A percentile compares a stretch with the other conserved stretches of the same genome.
These are phyloP conservation scores for Prionace glauca DNA, from an alignment of 2,797 vertebrate species.

Conservation along the genomic window DNA sequence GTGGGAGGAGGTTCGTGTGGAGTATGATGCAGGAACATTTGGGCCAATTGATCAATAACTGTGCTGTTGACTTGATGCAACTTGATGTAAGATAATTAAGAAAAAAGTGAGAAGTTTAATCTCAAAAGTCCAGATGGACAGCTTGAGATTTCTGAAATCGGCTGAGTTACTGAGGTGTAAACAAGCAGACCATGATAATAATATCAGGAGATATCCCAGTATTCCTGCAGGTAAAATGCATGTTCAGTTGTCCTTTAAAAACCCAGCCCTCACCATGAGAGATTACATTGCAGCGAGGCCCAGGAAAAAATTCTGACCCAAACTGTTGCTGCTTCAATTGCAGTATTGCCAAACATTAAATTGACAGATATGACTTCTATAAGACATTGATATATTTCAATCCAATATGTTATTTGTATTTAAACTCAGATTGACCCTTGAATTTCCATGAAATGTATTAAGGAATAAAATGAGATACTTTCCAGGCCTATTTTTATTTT, in stretches of 20 bases:
- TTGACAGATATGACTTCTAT: neutral
- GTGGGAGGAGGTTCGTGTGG: neutral
- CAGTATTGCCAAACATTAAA: neutral
- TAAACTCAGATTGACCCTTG: neutral
- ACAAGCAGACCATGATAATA: neutral
- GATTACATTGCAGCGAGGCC: neutral
- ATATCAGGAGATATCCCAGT: neutral
- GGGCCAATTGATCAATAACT: neutral
- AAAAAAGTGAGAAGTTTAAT: neutral
- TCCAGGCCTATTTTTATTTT: neutral
- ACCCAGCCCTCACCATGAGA: neutral
- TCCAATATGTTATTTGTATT: neutral
- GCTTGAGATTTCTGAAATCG: neutral
- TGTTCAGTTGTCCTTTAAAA: neutral
- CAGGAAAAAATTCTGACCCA: neutral
- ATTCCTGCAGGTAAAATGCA: neutral
- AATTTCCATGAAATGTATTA: neutral
- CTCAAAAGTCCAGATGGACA: neutral
- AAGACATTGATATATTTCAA: neutral
- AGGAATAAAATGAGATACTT: neutral
- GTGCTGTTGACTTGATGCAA: neutral
- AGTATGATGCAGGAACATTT: neutral
- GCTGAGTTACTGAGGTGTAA: neutral
- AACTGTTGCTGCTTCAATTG: neutral
- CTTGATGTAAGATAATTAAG: neutral